Base-by-base conservation (phyloP, 2,888 invertebrate genomes). In the Epicampocera succincta region DNA sequence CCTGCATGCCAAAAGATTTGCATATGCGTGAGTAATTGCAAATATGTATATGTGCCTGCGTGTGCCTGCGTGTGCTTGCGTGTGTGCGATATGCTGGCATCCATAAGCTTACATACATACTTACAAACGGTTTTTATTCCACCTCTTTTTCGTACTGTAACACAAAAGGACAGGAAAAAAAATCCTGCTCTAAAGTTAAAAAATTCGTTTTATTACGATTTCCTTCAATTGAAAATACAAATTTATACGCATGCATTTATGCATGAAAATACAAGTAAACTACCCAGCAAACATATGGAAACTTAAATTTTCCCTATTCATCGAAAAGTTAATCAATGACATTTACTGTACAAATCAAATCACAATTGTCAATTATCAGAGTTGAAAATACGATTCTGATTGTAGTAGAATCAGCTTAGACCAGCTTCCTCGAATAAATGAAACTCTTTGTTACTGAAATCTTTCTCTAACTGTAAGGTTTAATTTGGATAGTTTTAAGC, bases 151-250 rank as follows among this genome's bases (percentile, higher is more conserved):
- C n/a, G 50, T 21, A 29, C 19, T n/a, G 21, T 42, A 42, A 50
- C 3, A 33, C 40, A 48, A 52, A 60, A 42, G 17, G 13, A 33
- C 6, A 17, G 44, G 76, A 46, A 69, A 69, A 68, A 29, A n/a
- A n/a, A n/a, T n/a, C 52, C 48, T 58, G 50, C 68, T 73, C 25
- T 50, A 52, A 78, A 78, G 71, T 72, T 72, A 29, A 40, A 48
- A 72, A 68, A 83, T 38, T 74, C 54, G 68, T 50, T 75, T 81
- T 69, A 79, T 81, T 72, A 63, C 54, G 52, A 76, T 60, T 84
- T 82, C 79, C 73, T 76, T 87, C 86, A 86, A 87, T 86, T 85
- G 66, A 33, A 72, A 44, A 75, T 40, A 63, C 54, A 61, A 40
- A 78, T 60, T 44, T 29, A 69, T 46, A 78, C 52, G 56, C 58